These are phyloP conservation scores for Misgurnus anguillicaudatus DNA, from an alignment of 2,113 vertebrate species.

Conservation along the genomic window DNA sequence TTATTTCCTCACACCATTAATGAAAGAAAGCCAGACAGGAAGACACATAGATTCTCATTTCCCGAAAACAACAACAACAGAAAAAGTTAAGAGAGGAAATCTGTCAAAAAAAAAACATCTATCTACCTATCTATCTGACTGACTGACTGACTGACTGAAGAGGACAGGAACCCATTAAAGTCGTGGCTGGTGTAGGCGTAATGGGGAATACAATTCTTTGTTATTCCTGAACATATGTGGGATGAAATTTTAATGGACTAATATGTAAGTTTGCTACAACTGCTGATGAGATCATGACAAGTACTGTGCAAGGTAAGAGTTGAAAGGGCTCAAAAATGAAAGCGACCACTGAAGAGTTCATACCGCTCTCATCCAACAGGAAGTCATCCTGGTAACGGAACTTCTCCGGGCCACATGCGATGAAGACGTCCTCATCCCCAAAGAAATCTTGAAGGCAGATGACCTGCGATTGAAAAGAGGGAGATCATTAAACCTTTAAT, in stretches of 20 bases:
- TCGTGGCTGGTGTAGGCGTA: constrained; percentile 7
- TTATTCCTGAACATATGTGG: constrained; percentile 26
- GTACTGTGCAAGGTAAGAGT: background rate
- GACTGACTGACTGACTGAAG: background rate
- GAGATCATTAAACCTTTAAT: background rate
- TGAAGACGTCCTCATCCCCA: constrained; percentile 93
- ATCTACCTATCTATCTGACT: background rate
- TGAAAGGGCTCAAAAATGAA: background rate
- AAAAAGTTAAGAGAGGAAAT: background rate
- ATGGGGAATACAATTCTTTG: constrained; percentile 22
- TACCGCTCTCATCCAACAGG: constrained; percentile 77
- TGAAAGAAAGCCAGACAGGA: background rate
- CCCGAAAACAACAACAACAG: constrained; percentile 3
- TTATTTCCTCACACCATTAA: constrained; percentile 11
- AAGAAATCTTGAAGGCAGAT: constrained; percentile 97
- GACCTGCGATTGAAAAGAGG: constrained; percentile 73
- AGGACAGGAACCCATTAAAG: background rate
- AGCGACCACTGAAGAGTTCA: background rate
- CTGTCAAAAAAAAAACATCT: background rate
- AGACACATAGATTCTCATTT: constrained; percentile 7
- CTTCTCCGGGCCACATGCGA: constrained; percentile 95
- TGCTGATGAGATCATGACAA: constrained; percentile 19
- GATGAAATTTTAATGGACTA: constrained; percentile 46
- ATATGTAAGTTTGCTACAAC: constrained; percentile 8
- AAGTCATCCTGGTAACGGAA: constrained; percentile 97